Evolutionary conservation across 2,888 invertebrate genomes (phyloP), one percentile per base, ranked within the genome.

Genomic region (Tuta absoluta): DNA sequence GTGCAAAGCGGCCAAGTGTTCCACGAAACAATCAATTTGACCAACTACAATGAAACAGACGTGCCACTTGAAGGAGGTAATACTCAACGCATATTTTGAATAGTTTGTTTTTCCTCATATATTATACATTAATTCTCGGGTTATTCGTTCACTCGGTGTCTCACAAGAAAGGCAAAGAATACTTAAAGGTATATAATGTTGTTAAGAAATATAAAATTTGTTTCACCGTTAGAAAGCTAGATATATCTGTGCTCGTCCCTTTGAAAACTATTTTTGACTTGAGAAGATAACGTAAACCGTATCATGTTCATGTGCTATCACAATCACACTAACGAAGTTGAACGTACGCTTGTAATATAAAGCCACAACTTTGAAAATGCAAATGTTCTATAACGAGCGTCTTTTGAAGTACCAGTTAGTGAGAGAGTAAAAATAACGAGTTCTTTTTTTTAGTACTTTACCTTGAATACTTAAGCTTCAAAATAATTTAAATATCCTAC

Each of bases 21-120:
- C 58, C 90, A 90, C 70, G 90, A 87, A 66, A 38, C 63, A 0
- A 87, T 90, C 58, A 72, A 66, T 23, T 53, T 89, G 51, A 67
- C 66, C 24, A 80, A 80, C 38, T 85, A 77, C 64, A 65, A 67
- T 64, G 85, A 80, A 68, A 71, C 72, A 10, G 70, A 49, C 41
- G 67, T 90, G 14, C 70, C 75, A 8, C 49, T 86, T 60, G 28
- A 69, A 58, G 89, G 89, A 73, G 81, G 89, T 89, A 79, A n/a
- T n/a, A n/a, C n/a, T n/a, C n/a, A n/a, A n/a, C n/a, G n/a, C n/a
- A n/a, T n/a, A n/a, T n/a, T n/a, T n/a, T n/a, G n/a, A n/a, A n/a
- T n/a, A n/a, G n/a, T n/a, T n/a, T n/a, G n/a, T n/a, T n/a, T n/a
- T n/a, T n/a, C n/a, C n/a, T n/a, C n/a, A n/a, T n/a, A n/a, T n/a